These are phyloP conservation scores for Catalaphyllia jardinei DNA, from an alignment of 64 coral and sea anemone genomes.

Conservation along the genomic window DNA sequence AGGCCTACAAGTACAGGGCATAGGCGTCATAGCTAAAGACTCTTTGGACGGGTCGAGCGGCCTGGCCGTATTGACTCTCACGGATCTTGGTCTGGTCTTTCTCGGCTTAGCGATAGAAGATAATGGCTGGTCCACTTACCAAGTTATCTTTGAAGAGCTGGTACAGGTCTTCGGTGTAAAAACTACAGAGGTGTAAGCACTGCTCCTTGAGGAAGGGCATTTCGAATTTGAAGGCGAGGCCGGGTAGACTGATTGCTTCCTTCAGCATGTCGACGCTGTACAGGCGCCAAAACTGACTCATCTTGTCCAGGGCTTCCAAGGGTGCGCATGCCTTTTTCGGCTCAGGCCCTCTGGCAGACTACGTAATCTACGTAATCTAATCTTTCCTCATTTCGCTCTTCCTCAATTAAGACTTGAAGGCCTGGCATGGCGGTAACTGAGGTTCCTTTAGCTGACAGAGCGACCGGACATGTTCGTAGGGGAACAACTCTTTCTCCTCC, in stretches of 20 bases:
- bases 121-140: slow-evolving; percentile 20
- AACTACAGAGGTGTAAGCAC: slow-evolving; percentile 24
- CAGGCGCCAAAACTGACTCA: too few species aligned
- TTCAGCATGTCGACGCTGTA: slow-evolving; percentile 45
- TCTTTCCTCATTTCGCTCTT: neutral
- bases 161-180: slow-evolving; percentile 41
- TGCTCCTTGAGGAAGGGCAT: neutral
- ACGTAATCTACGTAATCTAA: too few species aligned
- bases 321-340: slow-evolving; percentile 22
- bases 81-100: slow-evolving; percentile 14
- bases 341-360: slow-evolving; percentile 40
- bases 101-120: slow-evolving; percentile 48
- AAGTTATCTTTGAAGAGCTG: slow-evolving; percentile 27
- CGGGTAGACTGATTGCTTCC: too few species aligned
- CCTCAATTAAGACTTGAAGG: slow-evolving; percentile 17
- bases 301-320: slow-evolving; percentile 29
- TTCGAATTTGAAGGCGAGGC: too few species aligned
- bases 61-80: slow-evolving; percentile 21
- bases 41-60: neutral
- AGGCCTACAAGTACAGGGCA: slow-evolving; percentile 33
- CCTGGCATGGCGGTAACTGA: neutral
- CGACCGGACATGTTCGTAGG: slow-evolving; percentile 12
- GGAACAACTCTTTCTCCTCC: slow-evolving; percentile 30
- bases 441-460: neutral
- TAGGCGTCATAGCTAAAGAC: slow-evolving; percentile 47